Conservation (phyloP, 2,797 vertebrate species). For the Hippopotamyrus pictus region DNA sequence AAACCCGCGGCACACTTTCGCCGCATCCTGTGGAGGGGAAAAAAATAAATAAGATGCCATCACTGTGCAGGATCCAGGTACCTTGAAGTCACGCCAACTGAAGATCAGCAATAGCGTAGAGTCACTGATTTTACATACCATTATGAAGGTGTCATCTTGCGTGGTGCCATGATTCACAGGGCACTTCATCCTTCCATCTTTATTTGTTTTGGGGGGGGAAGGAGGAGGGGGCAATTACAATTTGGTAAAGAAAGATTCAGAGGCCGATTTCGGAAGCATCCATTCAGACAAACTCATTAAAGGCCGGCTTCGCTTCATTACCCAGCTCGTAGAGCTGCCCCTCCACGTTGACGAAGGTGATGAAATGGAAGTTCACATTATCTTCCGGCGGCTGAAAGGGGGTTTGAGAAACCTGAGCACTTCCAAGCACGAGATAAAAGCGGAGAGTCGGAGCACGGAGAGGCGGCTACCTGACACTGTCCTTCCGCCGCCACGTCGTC, state of each 20-base stretch:
- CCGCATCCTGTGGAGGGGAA: slow-evolving; percentile 68
- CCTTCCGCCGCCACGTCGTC: slow-evolving; percentile 82
- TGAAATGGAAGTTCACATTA: slow-evolving; percentile 89
- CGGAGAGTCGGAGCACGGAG: neutral
- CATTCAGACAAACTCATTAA: neutral
- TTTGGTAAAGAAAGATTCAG: neutral
- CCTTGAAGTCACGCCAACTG: neutral
- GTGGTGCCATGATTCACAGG: slow-evolving; percentile 80
- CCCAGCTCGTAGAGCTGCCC: slow-evolving; percentile 86
- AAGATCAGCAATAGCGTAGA: neutral
- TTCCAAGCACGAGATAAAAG: neutral
- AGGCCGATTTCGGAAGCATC: neutral
- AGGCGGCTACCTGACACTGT: slow-evolving; percentile 74
- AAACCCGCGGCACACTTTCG: slow-evolving; percentile 82
- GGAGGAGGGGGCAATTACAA: neutral
- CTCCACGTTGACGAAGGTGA: slow-evolving; percentile 81
- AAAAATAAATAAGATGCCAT: neutral
- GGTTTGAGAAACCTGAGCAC: neutral
- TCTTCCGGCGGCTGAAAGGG: slow-evolving; percentile 62
- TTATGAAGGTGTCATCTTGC: slow-evolving; percentile 69
- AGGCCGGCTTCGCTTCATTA: slow-evolving; percentile 37
- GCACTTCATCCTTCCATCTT: slow-evolving; percentile 84
- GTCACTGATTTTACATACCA: slow-evolving; percentile 54
- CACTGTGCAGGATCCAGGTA: neutral
- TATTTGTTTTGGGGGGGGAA: neutral